Evolutionary conservation across 2,888 invertebrate genomes (phyloP), one percentile per base, ranked within the genome.

Genomic region (Blera fallax): DNA sequence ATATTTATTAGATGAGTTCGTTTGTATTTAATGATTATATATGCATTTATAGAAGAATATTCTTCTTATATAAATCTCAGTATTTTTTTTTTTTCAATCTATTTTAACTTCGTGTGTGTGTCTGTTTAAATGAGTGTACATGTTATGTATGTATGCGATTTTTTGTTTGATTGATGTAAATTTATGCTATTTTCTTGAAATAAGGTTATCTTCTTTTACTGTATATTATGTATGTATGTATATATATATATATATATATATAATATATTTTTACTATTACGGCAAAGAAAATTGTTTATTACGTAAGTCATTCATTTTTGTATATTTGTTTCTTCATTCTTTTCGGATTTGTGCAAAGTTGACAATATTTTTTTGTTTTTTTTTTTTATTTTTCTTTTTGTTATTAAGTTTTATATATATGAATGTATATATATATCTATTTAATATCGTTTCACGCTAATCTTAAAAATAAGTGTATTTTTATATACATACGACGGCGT

Each of bases 211-310:
- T 60, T 79, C 60, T 48, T 21, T 78, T 73, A 67, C 37, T 52
- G 89, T 90, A 90, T 90, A 89, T 87, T 79, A 88, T 62, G 32
- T 87, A 69, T 87, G 72, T 77, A 60, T 72, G 50, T 78, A 58
- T 87, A 84, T 89, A 80, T 83, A 74, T 88, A n/a, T n/a, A 78
- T 84, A 80, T 87, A 84, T 89, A 88, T 83, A 84, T 87, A 77
- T 78, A 76, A 81, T 88, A 79, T 78, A 60, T 80, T 87, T 62
- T 69, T 48, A 69, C 56, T 81, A 80, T 50, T 67, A 84, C 76
- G 64, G 69, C 78, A 87, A 84, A 87, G 87, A 74, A 70, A 82
- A 70, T 80, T 78, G 67, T 87, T 87, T 77, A 69, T 82, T 87
- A 81, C 72, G 56, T 70, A 78, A 73, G 58, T 76, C 77, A 72